phyloP scores from a whole-genome alignment of 2,888 invertebrate species.

The Parnassius mnemosyne region DNA sequence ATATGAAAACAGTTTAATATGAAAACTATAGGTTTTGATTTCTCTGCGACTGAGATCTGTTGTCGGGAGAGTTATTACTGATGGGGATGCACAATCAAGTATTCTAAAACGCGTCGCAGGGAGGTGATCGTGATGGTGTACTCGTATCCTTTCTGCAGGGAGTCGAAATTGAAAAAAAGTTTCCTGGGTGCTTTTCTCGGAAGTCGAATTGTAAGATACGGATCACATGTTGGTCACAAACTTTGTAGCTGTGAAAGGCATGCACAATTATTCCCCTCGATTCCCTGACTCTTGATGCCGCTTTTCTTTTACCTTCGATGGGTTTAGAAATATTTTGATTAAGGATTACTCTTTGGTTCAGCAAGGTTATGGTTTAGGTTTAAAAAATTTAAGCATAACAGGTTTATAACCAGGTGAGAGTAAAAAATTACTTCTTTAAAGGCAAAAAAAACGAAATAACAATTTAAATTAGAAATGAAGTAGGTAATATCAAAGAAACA shows the following conservation, averaged over 20 bases:
- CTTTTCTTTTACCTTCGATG: no score
- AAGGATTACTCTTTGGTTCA: no score
- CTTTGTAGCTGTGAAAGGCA: no score
- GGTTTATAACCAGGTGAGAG: neutral
- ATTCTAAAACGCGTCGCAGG: slow-evolving; percentile 74
- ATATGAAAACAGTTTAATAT: slow-evolving; percentile 85
- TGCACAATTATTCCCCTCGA: no score
- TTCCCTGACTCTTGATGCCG: no score
- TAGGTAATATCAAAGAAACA: no score
- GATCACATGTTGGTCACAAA: slow-evolving; percentile 74
- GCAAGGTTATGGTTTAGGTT: no score
- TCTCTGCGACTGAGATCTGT: slow-evolving; percentile 74
- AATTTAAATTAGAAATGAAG: no score
- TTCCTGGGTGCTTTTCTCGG: slow-evolving; percentile 77
- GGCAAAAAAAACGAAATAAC: no score
- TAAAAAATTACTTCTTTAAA: no score
- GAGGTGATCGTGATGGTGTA: slow-evolving; percentile 78
- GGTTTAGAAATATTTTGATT: no score
- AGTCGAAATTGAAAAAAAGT: slow-evolving; percentile 74
- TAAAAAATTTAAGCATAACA: no score
- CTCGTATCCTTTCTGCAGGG: slow-evolving; percentile 78
- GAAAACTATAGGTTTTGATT: slow-evolving; percentile 82
- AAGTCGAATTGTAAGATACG: slow-evolving; percentile 77
- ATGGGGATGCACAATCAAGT: slow-evolving; percentile 79
- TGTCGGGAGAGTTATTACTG: slow-evolving; percentile 75